phyloP scores from a whole-genome alignment of 2,888 invertebrate species.

The Microdon myrmicae region DNA sequence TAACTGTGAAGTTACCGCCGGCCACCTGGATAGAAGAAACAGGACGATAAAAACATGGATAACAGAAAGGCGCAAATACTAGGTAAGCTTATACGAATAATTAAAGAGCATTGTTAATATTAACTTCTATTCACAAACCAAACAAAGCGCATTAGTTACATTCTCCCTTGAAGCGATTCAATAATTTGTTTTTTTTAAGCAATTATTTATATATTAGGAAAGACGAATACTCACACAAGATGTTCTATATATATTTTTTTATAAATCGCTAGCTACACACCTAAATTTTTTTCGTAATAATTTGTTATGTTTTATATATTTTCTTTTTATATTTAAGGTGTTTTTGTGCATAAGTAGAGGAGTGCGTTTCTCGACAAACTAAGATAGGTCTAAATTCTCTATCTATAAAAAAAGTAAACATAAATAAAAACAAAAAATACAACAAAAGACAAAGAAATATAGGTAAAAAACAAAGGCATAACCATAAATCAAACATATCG shows the following conservation, averaged over 20 bases:
- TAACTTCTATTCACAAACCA: conserved; percentile 49
- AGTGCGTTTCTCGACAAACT: conserved; percentile 36
- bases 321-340: conserved; percentile 23
- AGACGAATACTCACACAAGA: conserved; percentile 46
- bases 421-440: conserved; percentile 38
- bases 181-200: conserved; percentile 4
- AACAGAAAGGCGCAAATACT: conserved; percentile 12
- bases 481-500: conserved; percentile 40
- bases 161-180: conserved; percentile 24
- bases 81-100: conserved; percentile 1
- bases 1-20: conserved; percentile 21
- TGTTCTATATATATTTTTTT: conserved; percentile 25
- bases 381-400: conserved; percentile 58
- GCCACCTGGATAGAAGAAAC: conserved; percentile 21
- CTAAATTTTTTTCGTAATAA: conserved; percentile 17
- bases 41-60: conserved; percentile 1
- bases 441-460: conserved; percentile 46
- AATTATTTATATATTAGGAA: conserved; percentile 11
- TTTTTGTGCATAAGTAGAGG: conserved; percentile 27
- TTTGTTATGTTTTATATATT: conserved; percentile 2
- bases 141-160: conserved; percentile 36
- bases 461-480: conserved; percentile 44
- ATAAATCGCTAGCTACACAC: conserved; percentile 37
- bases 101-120: conserved; percentile 33
- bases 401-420: conserved; percentile 63